A percentile compares a stretch with the other conserved stretches of the same genome.
Conservation (phyloP, 2,888 invertebrate species). For the Noctua comes region DNA sequence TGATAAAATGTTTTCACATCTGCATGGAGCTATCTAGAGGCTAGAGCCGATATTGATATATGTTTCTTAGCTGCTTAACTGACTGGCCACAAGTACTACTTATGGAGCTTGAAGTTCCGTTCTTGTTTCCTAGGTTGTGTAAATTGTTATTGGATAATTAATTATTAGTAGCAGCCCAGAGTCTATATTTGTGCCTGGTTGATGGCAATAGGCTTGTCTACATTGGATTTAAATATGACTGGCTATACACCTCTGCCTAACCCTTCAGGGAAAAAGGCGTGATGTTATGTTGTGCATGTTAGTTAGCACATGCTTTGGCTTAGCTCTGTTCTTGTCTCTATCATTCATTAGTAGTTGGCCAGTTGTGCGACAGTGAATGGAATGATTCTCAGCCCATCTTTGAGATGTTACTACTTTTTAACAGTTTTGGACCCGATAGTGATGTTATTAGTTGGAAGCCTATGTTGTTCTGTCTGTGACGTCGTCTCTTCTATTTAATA, state of each 20-base stretch:
- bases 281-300: neutral
- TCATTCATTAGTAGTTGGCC: neutral
- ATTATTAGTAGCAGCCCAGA: neutral
- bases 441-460: neutral
- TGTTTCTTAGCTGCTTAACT: no score
- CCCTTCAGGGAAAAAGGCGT: neutral
- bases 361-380: neutral
- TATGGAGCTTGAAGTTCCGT: neutral
- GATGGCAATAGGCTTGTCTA: neutral
- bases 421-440: neutral
- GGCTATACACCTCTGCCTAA: neutral
- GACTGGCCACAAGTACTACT: neutral
- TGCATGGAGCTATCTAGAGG: no score
- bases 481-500: neutral
- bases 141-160: neutral
- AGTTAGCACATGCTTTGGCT: neutral
- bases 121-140: neutral
- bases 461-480: neutral
- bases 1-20: no score
- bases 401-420: neutral
- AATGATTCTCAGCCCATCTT: neutral
- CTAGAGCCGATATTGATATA: no score
- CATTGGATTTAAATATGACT: neutral
- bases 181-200: neutral
- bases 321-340: neutral